These are phyloP conservation scores for Oscheius sp. DNA, from an alignment of 2,888 invertebrate species.

Conservation along the genomic window DNA sequence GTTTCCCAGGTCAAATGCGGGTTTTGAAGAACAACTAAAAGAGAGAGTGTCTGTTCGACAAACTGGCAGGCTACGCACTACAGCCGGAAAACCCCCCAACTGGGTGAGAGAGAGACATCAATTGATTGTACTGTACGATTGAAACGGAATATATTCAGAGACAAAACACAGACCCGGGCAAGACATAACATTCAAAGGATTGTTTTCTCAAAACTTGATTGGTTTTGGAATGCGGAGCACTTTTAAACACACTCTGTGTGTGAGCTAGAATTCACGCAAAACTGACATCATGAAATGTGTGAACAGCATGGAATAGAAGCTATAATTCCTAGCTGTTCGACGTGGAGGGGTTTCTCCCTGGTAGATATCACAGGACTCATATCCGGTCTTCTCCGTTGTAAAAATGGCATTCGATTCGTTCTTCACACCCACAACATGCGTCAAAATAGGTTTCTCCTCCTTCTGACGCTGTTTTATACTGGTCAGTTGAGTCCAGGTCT, in stretches of 20 bases:
- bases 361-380: not conserved
- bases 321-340: not conserved
- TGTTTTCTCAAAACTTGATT: too few relatives aligned
- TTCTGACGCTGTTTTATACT: too few relatives aligned
- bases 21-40: not conserved
- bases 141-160: too few relatives aligned
- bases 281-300: not conserved
- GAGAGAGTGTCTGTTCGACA: not conserved
- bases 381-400: conserved; percentile 13
- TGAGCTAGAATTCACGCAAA: not conserved
- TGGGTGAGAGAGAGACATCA: too few relatives aligned
- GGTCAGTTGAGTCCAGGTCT: not conserved
- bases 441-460: not conserved
- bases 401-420: conserved; percentile 28
- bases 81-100: too few relatives aligned
- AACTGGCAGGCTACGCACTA: too few relatives aligned
- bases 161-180: too few relatives aligned
- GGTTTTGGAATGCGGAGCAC: not conserved
- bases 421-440: not conserved
- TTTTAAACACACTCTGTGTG: not conserved
- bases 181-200: too few relatives aligned
- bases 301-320: not conserved
- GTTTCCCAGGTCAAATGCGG: not conserved
- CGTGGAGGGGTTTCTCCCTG: not conserved
- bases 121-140: too few relatives aligned